phyloP scores from a whole-genome alignment of 2,797 vertebrate species.

The Manis crassicaudata region DNA sequence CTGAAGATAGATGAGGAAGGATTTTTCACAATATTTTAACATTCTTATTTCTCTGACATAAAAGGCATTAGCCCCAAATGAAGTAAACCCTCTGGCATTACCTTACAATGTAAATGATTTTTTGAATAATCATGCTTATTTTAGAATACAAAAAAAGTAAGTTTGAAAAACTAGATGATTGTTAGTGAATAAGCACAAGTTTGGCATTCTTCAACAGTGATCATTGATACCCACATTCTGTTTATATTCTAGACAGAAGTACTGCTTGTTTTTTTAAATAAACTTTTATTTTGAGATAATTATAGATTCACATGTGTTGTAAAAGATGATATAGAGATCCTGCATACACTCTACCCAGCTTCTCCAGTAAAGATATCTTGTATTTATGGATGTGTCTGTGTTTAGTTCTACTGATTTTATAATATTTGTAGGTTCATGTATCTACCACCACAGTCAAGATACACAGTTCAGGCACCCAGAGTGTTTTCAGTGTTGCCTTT shows the following conservation, averaged over 20 bases:
- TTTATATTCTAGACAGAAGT: not conserved
- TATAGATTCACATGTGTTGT: not conserved
- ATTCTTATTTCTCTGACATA: not conserved
- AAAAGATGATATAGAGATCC: not conserved
- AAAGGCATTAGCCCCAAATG: not conserved
- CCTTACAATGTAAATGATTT: not conserved
- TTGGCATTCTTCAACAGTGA: not conserved
- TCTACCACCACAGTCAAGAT: not conserved
- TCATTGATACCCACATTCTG: not conserved
- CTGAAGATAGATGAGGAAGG: constrained; percentile 1
- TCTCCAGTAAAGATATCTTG: not conserved
- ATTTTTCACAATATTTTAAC: constrained; percentile 21
- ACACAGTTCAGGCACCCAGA: not conserved
- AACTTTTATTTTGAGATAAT: not conserved
- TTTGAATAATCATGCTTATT: constrained; percentile 3
- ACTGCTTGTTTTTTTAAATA: not conserved
- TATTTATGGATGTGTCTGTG: not conserved
- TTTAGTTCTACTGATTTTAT: not conserved
- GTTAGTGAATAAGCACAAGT: not conserved
- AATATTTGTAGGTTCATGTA: not conserved
- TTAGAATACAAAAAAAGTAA: not conserved
- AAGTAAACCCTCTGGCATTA: not conserved
- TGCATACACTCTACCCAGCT: not conserved
- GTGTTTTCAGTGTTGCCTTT: not conserved
- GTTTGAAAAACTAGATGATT: not conserved